These are phyloP conservation scores for Melanogrammus aeglefinus DNA, from an alignment of 2,797 vertebrate species.

Conservation along the genomic window DNA sequence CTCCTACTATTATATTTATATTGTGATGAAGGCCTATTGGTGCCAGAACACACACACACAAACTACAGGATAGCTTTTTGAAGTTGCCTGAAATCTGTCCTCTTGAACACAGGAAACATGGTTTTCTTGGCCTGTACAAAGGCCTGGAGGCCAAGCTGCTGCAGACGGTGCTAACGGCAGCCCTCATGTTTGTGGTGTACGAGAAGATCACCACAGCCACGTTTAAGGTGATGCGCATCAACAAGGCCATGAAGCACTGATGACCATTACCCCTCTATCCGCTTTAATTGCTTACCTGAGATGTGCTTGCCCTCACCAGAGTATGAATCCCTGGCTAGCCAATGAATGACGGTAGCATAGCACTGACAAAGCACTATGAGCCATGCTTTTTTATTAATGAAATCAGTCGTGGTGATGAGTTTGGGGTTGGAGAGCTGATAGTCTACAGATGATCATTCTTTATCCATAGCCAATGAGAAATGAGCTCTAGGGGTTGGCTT, in stretches of 20 bases:
- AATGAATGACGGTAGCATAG: neutral
- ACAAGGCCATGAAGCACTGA: constrained; percentile 67
- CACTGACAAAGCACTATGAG: neutral
- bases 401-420: neutral
- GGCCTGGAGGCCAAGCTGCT: constrained; percentile 82
- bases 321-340: neutral
- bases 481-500: neutral
- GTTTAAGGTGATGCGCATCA: constrained; percentile 77
- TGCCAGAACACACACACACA: neutral
- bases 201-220: constrained; percentile 77
- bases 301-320: neutral
- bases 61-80: no score
- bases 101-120: constrained; percentile 60
- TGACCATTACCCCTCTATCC: neutral
- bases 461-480: constrained; percentile 11
- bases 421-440: constrained; percentile 1
- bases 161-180: constrained; percentile 80
- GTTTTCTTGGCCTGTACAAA: constrained; percentile 75
- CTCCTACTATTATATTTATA: neutral
- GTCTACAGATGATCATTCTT: constrained; percentile 2
- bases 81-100: neutral
- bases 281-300: neutral
- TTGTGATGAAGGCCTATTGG: neutral
- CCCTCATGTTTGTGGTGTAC: constrained; percentile 82
- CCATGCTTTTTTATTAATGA: neutral